Base-by-base conservation (phyloP, 2,113 vertebrate species). In the Dicerorhinus sumatrensis region DNA sequence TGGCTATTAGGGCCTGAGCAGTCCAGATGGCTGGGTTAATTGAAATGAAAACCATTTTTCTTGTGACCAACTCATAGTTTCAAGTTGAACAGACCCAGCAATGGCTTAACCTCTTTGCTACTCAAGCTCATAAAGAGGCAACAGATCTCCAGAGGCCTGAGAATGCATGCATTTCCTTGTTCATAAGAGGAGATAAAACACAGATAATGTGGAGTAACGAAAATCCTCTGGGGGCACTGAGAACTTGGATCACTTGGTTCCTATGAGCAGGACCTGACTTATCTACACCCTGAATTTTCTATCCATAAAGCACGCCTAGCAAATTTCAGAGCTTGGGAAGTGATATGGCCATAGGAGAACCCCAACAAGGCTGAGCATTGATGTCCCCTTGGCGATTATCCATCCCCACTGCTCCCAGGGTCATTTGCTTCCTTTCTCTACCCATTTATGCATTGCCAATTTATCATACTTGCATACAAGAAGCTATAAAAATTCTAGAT, bases 41-140 rank as follows among this genome's bases (percentile, higher is more conserved):
- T 77, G 72, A 94, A 95, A 97, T 73, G 94, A 96, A 97, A 97
- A 95, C 80, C 84, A 70, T 60, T 96, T 96, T 90, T 51, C 87
- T 92, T 91, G 42, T n/a, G 67, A 86, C 63, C 81, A 63, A 85
- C 62, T 87, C 89, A 25, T 4, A 81, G 62, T 89, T 97, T 70
- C 82, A 89, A 79, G 65, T 13, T 2, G 3, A 58, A 54, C 29
- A 9, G 31, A 36, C 2, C 7, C 56, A 75, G 5, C n/a, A 23
- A 36, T 48, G 48, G 33, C 42, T 69, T 93, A 75, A 46, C 46
- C 62, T 79, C 51, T 87, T 83, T 84, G 69, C 63, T 72, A 39
- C 60, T 91, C 77, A 21, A 54, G 80, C 46, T 94, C 46, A 76
- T 16, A 54, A 46, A 87, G 75, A 88, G 60, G 21, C 25, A 56